phyloP scores from a whole-genome alignment of 2,113 vertebrate species.

The Heterocephalus glaber region DNA sequence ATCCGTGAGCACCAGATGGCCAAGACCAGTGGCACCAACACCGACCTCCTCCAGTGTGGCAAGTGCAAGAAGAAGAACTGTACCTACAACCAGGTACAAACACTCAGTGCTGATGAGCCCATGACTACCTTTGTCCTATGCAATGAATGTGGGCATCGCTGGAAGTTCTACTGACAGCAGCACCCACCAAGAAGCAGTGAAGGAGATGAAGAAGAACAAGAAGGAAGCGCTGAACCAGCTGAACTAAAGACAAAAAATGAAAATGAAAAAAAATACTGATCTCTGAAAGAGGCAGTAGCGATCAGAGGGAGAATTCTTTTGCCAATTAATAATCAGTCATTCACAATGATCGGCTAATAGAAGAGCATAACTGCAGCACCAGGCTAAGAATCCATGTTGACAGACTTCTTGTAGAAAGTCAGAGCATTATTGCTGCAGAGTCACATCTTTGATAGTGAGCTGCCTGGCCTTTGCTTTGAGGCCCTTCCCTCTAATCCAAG shows the following conservation, averaged over 20 bases:
- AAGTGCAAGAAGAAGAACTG: conserved; percentile 99
- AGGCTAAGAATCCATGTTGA: background rate
- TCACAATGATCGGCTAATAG: background rate
- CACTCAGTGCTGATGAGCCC: conserved; percentile 96
- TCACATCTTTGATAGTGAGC: background rate
- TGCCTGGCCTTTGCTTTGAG: background rate
- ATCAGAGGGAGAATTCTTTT: background rate
- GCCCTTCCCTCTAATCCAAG: background rate
- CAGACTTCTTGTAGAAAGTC: background rate
- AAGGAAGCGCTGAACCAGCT: background rate
- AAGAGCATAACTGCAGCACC: background rate
- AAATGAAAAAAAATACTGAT: conserved; percentile 51
- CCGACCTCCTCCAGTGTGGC: conserved; percentile 95
- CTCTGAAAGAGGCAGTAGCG: conserved; percentile 30
- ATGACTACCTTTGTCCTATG: conserved; percentile 99
- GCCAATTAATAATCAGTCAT: background rate
- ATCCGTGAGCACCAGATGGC: conserved; percentile 99
- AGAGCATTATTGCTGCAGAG: background rate
- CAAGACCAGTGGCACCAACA: conserved; percentile 95
- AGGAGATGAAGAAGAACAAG: background rate
- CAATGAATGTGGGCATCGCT: conserved; percentile 98
- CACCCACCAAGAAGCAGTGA: background rate
- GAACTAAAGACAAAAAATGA: conserved; percentile 39
- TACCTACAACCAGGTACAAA: conserved; percentile 95
- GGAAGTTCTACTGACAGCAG: conserved; percentile 91